Percentiles rank a stretch among this genome's conserved stretches.
These are phyloP conservation scores for Xylocampa areola DNA, from an alignment of 2,888 invertebrate genomes.

Conservation along the genomic window DNA sequence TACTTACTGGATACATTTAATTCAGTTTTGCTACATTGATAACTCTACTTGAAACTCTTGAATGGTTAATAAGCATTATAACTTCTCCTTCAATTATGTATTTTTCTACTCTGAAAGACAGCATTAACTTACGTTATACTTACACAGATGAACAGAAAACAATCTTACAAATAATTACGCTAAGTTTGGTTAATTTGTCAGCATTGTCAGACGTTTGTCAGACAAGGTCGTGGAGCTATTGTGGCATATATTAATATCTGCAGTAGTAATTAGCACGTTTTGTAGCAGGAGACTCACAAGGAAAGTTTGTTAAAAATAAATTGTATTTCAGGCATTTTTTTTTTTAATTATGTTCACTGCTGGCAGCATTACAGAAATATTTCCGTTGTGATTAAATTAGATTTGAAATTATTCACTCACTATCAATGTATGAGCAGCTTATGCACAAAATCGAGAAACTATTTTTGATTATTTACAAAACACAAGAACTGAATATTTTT, in stretches of 20 bases:
- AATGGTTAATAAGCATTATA: too few species aligned
- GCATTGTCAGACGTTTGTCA: constrained; percentile 14
- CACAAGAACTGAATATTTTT: too few species aligned
- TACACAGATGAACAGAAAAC: not conserved
- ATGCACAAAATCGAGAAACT: too few species aligned
- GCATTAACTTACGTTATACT: not conserved
- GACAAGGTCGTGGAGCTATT: constrained; percentile 31
- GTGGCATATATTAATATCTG: constrained; percentile 27
- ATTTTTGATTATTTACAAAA: too few species aligned
- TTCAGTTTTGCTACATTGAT: too few species aligned
- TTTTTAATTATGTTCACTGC: constrained; percentile 30
- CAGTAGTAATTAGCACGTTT: constrained; percentile 34
- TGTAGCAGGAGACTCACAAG: constrained; percentile 15
- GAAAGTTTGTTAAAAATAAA: constrained; percentile 25
- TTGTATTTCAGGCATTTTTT: constrained; percentile 15
- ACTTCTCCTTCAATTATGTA: too few species aligned
- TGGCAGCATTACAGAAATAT: constrained; percentile 21
- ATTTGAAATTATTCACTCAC: not conserved
- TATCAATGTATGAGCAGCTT: too few species aligned
- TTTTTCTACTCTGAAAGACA: too few species aligned
- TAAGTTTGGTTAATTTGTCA: constrained; percentile 49
- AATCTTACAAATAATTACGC: constrained; percentile 22
- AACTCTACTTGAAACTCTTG: too few species aligned
- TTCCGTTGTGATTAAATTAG: not conserved
- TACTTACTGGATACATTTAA: too few species aligned